These are phyloP conservation scores for Tupiocoris notatus DNA, from an alignment of 2,888 invertebrate species.

Conservation along the genomic window DNA sequence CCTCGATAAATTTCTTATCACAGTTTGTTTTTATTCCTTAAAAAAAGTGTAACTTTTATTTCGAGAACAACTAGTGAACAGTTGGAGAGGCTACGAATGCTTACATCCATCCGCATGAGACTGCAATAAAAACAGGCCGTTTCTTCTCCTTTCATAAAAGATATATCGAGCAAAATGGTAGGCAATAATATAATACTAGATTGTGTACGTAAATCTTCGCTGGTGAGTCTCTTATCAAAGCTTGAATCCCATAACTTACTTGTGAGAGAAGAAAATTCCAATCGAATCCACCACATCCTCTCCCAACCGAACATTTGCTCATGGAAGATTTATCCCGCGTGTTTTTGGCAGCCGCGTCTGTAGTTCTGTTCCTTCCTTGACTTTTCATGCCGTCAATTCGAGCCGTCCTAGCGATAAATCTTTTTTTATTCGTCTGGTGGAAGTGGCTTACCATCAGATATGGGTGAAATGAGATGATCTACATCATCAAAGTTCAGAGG, in stretches of 20 bases:
- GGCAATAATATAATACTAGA: not conserved
- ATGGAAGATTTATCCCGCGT: not conserved
- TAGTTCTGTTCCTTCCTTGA: not conserved
- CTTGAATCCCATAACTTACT: not conserved
- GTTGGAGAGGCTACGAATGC: no score
- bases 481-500: not conserved
- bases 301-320: no score
- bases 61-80: no score
- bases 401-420: not conserved
- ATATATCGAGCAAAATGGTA: not conserved
- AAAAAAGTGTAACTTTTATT: no score
- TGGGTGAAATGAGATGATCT: not conserved
- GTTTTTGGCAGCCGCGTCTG: not conserved
- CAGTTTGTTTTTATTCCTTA: no score
- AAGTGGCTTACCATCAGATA: not conserved
- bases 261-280: not conserved
- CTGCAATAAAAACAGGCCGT: not conserved
- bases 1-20: no score
- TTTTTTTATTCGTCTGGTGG: not conserved
- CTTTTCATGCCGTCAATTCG: not conserved
- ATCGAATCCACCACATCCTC: not conserved
- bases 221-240: not conserved
- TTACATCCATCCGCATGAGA: not conserved
- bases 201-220: not conserved
- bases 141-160: not conserved